Evolutionary conservation across 2,113 vertebrate species (phyloP), one percentile per base, ranked within the genome.

Genomic region (Nettapus auritus): DNA sequence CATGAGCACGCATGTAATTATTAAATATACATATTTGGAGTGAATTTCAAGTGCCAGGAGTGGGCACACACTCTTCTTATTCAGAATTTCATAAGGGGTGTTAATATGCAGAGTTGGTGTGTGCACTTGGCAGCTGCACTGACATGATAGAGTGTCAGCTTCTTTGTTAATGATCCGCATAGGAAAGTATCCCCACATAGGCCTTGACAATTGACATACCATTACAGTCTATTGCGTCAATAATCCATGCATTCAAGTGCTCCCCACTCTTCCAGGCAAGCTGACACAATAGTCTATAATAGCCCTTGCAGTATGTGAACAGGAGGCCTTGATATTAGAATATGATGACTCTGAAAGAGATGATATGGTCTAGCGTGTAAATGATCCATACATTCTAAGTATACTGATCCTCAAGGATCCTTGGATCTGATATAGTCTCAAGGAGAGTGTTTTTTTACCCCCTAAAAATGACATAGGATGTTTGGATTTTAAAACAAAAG

Each of bases 61-160:
- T 89, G 93, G 94, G 82, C 94, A 95, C 57, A 94, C 21, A 40
- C 23, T 86, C 48, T 91, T 22, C 88, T 94, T 71, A 84, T 88
- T 96, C 93, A 94, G 94, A 95, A 96, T 96, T 96, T 96, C 90
- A 92, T 96, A 94, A 82, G 64, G 70, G 66, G 66, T 89, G 85
- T 97, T 97, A 97, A 94, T 93, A 96, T 97, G 95, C 93, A 95
- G 94, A 92, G 92, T 94, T 97, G 88, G 90, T 96, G 57, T 94
- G 90, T 74, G 83, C 88, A 87, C 86, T 97, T 97, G 96, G 96
- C 96, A 93, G 96, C 95, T 92, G 76, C 88, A 55, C 70, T 96
- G 96, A 96, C 96, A 96, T 95, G 96, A 97, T 95, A 95, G 94
- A 97, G 92, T 92, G 96, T 96, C 96, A 96, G 90, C 83, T 95